Evolutionary conservation across 2,888 invertebrate genomes (phyloP), one percentile per base, ranked within the genome.

Genomic region (Leptopterna dolabrata): DNA sequence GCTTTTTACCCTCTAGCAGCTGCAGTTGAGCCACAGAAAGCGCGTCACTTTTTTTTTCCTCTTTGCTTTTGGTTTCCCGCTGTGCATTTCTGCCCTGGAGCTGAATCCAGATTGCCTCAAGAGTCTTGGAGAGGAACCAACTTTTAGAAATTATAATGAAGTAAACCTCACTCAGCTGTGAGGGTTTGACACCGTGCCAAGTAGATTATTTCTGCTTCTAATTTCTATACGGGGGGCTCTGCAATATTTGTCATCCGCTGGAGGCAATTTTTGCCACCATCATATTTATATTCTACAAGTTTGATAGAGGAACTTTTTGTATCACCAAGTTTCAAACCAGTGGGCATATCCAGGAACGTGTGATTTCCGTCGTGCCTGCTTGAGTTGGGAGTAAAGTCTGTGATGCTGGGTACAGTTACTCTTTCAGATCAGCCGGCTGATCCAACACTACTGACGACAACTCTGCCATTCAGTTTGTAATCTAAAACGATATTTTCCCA

Each of bases 91-190:
- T 51, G 1, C 7, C 63, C 63, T 63, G 63, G 63, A 63, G 63
- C 24, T 24, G 63, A 63, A 24, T 27, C 11, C 63, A 63, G 63
- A 63, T 63, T 63, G 24, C 19, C 9, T 24, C 24, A 63, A 63
- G 4, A 63, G 24, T 63, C 63, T 76, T 76, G 76, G 76, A 36
- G 16, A 19, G n/a, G 19, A 43, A 36, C 76, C 76, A 76, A 76
- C 30, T 76, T 76, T 76, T 41, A n/a, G 19, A 30, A 76, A 76
- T 76, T 30, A 16, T 76, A 36, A 76, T 76, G 36, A 41, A 76
- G 76, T n/a, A 24, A 76, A 36, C 43, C 36, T 36, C 76, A 76
- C 76, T 30, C 43, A 43, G 76, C 76, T 19, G 76, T 30, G 76
- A 16, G 76, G 36, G 36, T 76, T 73, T 76, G 76, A 13, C 36